phyloP scores from a whole-genome alignment of 2,797 vertebrate genomes.

The Xyrichtys novacula region DNA sequence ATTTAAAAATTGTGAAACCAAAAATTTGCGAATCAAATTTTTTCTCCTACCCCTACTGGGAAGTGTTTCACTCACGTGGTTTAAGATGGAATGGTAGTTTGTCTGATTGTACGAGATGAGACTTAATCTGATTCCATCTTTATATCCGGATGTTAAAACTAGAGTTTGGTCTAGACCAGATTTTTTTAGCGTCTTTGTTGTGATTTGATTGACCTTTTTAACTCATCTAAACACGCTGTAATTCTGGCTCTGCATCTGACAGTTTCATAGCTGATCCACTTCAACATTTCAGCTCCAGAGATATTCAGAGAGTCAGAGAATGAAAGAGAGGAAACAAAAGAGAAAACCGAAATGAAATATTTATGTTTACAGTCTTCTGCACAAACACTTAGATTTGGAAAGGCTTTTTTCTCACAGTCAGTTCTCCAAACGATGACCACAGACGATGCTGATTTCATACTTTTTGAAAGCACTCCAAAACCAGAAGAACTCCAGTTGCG shows the following conservation, averaged over 20 bases:
- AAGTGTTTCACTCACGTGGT: too few species aligned
- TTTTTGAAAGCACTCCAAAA: slow-evolving; percentile 30
- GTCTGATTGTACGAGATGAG: too few species aligned
- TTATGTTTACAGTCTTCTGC: background rate
- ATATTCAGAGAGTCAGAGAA: background rate
- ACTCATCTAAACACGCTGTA: too few species aligned
- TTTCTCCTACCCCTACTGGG: too few species aligned
- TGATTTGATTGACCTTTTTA: too few species aligned
- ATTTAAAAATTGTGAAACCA: too few species aligned
- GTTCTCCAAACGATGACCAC: slow-evolving; percentile 4
- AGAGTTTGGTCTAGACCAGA: too few species aligned
- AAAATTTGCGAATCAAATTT: too few species aligned
- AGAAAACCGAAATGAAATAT: slow-evolving; percentile 12
- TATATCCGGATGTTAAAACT: too few species aligned
- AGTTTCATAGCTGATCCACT: background rate
- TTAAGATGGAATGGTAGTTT: too few species aligned
- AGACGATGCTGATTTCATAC: slow-evolving; percentile 6
- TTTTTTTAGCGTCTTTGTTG: too few species aligned
- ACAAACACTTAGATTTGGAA: background rate
- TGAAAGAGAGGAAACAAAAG: background rate
- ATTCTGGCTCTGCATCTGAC: slow-evolving; percentile 12
- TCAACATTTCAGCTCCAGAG: background rate
- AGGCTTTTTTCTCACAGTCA: slow-evolving; percentile 1
- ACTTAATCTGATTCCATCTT: too few species aligned
- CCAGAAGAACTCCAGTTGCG: slow-evolving; percentile 36